Percentiles rank a stretch among this genome's conserved stretches.
phyloP scores from a whole-genome alignment of 2,888 invertebrate genomes.

The Hemithea aestivaria region DNA sequence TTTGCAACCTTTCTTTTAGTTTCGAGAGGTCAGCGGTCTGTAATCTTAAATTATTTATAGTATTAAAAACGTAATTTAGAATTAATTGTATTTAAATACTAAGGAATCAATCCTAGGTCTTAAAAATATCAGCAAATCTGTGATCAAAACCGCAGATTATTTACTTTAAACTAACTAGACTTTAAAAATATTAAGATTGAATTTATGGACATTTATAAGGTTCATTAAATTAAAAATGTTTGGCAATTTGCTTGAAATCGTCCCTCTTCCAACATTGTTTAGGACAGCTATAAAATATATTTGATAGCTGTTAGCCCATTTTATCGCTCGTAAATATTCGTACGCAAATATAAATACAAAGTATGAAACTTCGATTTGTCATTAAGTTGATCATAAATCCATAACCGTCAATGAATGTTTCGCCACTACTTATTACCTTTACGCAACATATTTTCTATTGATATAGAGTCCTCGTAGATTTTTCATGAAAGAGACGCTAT shows the following conservation, averaged over 20 bases:
- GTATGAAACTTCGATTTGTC: slow-evolving; percentile 17
- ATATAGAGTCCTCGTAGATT: too few species aligned
- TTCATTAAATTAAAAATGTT: too few species aligned
- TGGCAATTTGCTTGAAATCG: background rate
- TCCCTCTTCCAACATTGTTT: background rate
- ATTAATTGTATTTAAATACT: too few species aligned
- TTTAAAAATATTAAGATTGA: too few species aligned
- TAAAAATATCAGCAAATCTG: too few species aligned
- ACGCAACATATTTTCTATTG: slow-evolving; percentile 2
- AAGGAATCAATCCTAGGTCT: too few species aligned
- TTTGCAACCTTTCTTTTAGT: too few species aligned
- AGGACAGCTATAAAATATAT: slow-evolving; percentile 5
- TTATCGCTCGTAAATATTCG: slow-evolving; percentile 22
- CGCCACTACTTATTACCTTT: slow-evolving; percentile 3
- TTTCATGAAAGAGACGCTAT: too few species aligned
- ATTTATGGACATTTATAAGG: too few species aligned
- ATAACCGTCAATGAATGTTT: slow-evolving; percentile 7
- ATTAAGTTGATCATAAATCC: slow-evolving; percentile 20
- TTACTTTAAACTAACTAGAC: too few species aligned
- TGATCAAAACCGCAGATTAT: too few species aligned
- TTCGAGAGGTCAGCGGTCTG: too few species aligned
- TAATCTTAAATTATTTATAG: background rate
- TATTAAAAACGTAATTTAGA: background rate
- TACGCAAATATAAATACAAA: slow-evolving; percentile 13
- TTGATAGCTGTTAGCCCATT: slow-evolving; percentile 16